Percentiles rank a stretch among this genome's conserved stretches.
Evolutionary conservation across 2,797 vertebrate species (phyloP).

Genomic region (Coluber constrictor): DNA sequence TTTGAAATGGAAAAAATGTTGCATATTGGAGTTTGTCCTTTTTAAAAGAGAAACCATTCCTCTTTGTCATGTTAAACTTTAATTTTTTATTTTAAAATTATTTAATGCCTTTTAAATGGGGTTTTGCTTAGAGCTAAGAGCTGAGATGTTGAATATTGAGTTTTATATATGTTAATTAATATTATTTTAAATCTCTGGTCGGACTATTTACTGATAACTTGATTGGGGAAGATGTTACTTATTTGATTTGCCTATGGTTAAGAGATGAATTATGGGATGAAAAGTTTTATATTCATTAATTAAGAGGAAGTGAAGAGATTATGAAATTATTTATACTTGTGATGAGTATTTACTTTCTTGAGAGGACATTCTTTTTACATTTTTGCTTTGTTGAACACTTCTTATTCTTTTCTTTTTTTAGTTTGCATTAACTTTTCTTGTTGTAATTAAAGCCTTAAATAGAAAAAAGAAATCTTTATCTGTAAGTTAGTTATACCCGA

Average conservation of each 20-base stretch:
- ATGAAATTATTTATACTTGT: neutral
- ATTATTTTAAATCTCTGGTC: neutral
- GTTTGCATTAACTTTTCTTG: neutral
- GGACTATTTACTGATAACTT: neutral
- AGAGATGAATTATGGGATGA: neutral
- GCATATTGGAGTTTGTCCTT: neutral
- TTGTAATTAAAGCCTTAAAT: neutral
- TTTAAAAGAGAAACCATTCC: neutral
- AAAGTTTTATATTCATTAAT: neutral
- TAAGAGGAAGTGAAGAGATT: neutral
- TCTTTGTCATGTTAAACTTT: neutral
- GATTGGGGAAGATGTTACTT: neutral
- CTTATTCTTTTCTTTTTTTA: neutral
- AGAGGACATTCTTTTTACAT: neutral
- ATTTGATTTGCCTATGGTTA: neutral
- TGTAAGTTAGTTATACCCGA: neutral
- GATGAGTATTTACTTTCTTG: neutral
- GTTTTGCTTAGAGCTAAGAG: neutral
- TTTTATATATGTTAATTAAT: neutral
- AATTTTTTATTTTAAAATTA: neutral
- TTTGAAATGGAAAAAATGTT: neutral
- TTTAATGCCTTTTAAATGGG: neutral
- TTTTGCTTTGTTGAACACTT: neutral
- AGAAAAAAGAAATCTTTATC: neutral
- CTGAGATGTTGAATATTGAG: neutral